A percentile compares a stretch with the other conserved stretches of the same genome.
Conservation (phyloP, 2,888 invertebrate species). For the Ophion costatus region DNA sequence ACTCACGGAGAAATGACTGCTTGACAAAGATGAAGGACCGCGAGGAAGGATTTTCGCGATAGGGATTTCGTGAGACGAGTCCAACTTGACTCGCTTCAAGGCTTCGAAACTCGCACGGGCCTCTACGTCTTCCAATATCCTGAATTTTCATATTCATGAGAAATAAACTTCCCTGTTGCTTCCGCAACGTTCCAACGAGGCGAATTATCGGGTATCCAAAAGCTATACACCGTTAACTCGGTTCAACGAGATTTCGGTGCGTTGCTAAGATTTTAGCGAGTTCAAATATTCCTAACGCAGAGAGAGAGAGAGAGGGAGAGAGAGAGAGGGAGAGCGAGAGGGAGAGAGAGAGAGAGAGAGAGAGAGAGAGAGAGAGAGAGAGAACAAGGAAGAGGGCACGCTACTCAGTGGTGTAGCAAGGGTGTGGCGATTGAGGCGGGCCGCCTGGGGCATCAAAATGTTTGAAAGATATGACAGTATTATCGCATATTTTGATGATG, state of each 20-base stretch:
- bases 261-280: background rate
- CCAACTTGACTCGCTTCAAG: slow-evolving; percentile 26
- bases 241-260: slow-evolving; percentile 17
- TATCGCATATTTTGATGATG: too few species aligned
- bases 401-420: too few species aligned
- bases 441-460: too few species aligned
- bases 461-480: too few species aligned
- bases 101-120: slow-evolving; percentile 35
- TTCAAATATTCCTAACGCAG: background rate
- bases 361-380: background rate
- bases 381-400: background rate
- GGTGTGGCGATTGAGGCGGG: too few species aligned
- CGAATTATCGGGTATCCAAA: slow-evolving; percentile 30
- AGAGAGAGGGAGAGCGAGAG: background rate
- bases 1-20: background rate
- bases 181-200: background rate
- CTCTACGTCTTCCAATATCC: background rate
- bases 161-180: slow-evolving; percentile 33
- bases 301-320: background rate
- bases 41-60: slow-evolving; percentile 17
- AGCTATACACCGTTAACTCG: slow-evolving; percentile 2
- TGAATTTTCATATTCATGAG: slow-evolving; percentile 48
- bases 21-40: slow-evolving; percentile 5
- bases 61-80: slow-evolving; percentile 2
- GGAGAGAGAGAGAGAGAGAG: background rate